Evolutionary conservation across 2,113 vertebrate species (phyloP).

Genomic region (Sceloporus undulatus): DNA sequence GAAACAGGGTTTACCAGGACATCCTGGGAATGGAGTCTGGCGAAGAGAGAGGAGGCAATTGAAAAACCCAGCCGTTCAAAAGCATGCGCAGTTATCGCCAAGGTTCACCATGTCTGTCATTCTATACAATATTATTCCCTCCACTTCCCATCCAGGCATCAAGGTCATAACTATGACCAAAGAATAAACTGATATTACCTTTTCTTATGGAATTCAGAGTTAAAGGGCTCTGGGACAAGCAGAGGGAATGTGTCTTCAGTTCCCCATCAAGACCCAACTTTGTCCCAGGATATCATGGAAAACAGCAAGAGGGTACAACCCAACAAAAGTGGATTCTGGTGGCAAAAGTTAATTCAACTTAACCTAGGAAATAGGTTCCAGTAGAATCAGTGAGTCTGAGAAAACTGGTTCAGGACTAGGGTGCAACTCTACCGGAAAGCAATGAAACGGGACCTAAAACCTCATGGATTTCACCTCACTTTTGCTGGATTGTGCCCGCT

Average conservation of each 20-base stretch:
- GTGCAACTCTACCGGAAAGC: background rate
- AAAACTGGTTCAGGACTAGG: background rate
- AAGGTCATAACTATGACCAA: background rate
- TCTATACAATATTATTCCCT: background rate
- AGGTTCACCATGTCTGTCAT: background rate
- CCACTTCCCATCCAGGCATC: background rate
- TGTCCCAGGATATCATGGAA: background rate
- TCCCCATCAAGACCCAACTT: background rate
- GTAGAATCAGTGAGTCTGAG: background rate
- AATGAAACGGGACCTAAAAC: background rate
- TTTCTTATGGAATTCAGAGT: background rate
- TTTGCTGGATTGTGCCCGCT: background rate
- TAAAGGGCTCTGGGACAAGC: too few relatives aligned
- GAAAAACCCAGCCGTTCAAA: background rate
- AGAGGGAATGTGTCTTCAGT: background rate
- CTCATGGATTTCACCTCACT: background rate
- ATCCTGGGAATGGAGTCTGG: background rate
- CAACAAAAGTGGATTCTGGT: background rate
- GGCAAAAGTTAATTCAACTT: too few relatives aligned
- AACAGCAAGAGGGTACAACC: background rate
- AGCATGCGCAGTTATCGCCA: background rate
- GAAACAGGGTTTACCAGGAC: background rate
- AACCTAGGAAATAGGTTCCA: too few relatives aligned
- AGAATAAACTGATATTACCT: too few relatives aligned
- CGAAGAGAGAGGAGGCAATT: constrained; percentile 7